Conservation (phyloP, 2,113 vertebrate genomes). For the Urocitellus parryii region DNA sequence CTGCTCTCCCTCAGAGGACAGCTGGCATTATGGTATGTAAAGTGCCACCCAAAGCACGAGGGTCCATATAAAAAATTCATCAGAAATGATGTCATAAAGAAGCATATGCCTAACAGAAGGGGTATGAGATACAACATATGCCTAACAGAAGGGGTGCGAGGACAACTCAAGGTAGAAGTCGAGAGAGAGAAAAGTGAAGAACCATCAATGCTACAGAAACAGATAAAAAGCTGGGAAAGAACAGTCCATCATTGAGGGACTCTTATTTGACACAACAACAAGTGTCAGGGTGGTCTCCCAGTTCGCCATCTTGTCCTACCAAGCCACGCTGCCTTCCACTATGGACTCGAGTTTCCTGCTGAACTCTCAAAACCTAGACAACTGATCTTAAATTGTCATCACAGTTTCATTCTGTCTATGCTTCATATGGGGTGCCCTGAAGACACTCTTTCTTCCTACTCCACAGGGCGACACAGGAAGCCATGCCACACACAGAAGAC, state of each 20-base stretch:
- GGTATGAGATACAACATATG: too few relatives aligned
- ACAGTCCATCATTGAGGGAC: neutral
- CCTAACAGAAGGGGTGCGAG: too few relatives aligned
- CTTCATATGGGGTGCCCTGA: neutral
- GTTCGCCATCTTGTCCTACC: neutral
- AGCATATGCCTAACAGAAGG: too few relatives aligned
- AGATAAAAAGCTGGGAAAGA: neutral
- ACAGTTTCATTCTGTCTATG: conserved; percentile 49
- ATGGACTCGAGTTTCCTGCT: neutral
- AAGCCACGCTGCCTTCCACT: neutral
- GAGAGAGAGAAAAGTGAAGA: neutral
- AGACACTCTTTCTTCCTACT: neutral
- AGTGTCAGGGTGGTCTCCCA: neutral
- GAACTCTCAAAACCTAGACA: neutral
- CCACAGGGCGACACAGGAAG: neutral
- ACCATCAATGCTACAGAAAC: neutral
- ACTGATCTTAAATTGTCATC: neutral
- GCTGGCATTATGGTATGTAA: neutral
- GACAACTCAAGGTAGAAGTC: neutral
- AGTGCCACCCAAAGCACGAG: neutral
- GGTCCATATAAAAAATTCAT: conserved; percentile 53
- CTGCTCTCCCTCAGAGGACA: conserved; percentile 25
- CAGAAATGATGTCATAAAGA: conserved; percentile 40
- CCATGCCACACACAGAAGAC: neutral
- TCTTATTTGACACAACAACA: neutral